These are phyloP conservation scores for Volucella inflata DNA, from an alignment of 2,888 invertebrate genomes.

Conservation along the genomic window DNA sequence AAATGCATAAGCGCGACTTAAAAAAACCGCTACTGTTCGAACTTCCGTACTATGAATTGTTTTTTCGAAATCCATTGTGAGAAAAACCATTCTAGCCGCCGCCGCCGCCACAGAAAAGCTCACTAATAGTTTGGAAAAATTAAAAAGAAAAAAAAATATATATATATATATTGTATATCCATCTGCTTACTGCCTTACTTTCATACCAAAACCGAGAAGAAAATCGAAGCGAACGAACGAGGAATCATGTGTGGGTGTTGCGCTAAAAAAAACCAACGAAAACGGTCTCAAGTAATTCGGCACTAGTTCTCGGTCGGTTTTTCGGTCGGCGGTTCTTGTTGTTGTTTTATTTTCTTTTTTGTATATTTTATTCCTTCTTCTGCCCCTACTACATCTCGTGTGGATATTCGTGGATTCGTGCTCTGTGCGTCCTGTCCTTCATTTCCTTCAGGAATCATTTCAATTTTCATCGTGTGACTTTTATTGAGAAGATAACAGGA, in stretches of 20 bases:
- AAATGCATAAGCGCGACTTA: slow-evolving; percentile 6
- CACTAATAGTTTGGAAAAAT: slow-evolving; percentile 43
- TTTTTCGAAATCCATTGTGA: slow-evolving; percentile 32
- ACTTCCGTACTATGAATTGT: slow-evolving; percentile 1
- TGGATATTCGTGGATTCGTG: slow-evolving; percentile 19
- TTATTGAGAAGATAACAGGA: slow-evolving; percentile 28
- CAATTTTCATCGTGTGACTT: slow-evolving; percentile 51
- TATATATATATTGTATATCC: slow-evolving; percentile 49
- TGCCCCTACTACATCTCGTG: too few species aligned
- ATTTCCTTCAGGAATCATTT: slow-evolving; percentile 32
- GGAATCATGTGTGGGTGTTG: slow-evolving; percentile 64
- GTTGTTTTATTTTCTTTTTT: slow-evolving; percentile 24
- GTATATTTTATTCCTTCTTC: too few species aligned
- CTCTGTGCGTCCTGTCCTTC: slow-evolving; percentile 44
- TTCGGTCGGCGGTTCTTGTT: slow-evolving; percentile 58
- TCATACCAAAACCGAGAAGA: slow-evolving; percentile 52
- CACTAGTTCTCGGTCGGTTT: slow-evolving; percentile 58
- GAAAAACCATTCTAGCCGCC: slow-evolving; percentile 44
- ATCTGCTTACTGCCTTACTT: slow-evolving; percentile 73
- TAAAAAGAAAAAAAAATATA: slow-evolving; percentile 27
- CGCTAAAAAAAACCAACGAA: slow-evolving; percentile 36
- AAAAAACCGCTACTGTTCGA: slow-evolving; percentile 33
- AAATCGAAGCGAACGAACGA: slow-evolving; percentile 67
- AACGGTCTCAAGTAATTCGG: slow-evolving; percentile 64
- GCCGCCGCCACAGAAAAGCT: slow-evolving; percentile 20